Base-by-base conservation (phyloP, 1,140 invertebrate species). In the Platyscapa corneri region DNA sequence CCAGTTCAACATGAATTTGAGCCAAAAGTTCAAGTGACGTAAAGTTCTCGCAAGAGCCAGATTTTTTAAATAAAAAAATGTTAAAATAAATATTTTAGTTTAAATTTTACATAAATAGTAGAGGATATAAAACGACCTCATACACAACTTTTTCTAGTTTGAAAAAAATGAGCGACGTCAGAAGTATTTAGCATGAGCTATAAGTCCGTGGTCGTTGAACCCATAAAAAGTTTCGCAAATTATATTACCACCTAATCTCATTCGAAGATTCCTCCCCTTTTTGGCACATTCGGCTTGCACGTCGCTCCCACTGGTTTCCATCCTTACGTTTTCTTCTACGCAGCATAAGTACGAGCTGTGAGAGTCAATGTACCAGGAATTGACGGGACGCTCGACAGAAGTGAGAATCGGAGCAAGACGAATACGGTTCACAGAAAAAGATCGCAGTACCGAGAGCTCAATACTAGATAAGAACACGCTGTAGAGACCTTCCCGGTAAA, bases 371-470 rank as follows among this genome's bases (percentile, higher is more conserved):
- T 20, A n/a, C 30, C 34, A 49, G 65, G 42, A 84, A 84, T 78
- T 42, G 76, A 84, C 56, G 46, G 37, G 32, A 18, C 60, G 39
- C 30, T 18, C 30, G 49, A 18, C 49, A 60, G 42, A 60, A 80
- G 77, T 60, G 39, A 80, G 83, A 85, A 85, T 85, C 76, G 83
- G 65, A 56, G 64, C 67, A 72, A 85, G 72, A 81, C 78, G 70
- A 82, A 81, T 76, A 60, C 37, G 70, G 37, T n/a, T 49, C 64
- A 18, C 42, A 60, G 64, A 84, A 72, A 78, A 72, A 70, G 76
- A 81, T 80, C 64, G 64, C 32, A 23, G 39, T 0, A 42, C 12
- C 10, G 23, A 18, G 39, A 34, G 30, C 60, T 42, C 49, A 20
- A 12, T n/a, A 12, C 12, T 12, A 49, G 56, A 81, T 81, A 85